Evolutionary conservation across 2,888 invertebrate genomes (phyloP).

Genomic region (Blomia tropicalis): DNA sequence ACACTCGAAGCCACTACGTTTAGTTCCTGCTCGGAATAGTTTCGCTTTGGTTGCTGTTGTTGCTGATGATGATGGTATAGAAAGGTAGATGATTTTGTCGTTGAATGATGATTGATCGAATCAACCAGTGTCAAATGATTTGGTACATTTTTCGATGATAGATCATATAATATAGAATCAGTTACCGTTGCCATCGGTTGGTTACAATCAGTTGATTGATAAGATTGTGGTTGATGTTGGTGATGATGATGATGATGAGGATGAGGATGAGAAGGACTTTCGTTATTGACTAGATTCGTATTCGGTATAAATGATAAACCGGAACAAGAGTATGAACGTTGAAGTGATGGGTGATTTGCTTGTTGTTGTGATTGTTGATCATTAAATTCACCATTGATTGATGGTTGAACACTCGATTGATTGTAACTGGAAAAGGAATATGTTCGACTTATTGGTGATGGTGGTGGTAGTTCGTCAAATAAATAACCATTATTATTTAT

Average conservation of each 20-base stretch:
- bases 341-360: not conserved
- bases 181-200: not conserved
- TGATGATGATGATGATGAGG: no score
- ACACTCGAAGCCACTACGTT: not conserved
- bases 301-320: not conserved
- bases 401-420: not conserved
- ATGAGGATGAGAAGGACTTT: no score
- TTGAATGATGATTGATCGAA: not conserved
- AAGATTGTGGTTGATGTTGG: no score
- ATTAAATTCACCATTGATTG: not conserved
- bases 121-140: not conserved
- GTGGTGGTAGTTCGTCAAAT: not conserved
- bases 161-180: not conserved
- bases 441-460: not conserved
- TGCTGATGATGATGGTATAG: not conserved
- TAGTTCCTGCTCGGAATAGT: constrained; percentile 7
- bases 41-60: not conserved
- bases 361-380: not conserved
- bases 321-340: constrained; percentile 2
- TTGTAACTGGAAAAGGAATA: not conserved
- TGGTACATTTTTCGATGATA: not conserved
- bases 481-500: not conserved
- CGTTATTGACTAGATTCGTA: not conserved
- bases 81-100: not conserved
- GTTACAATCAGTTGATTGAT: not conserved